These are phyloP conservation scores for Rhodophaea formosa DNA, from an alignment of 2,888 invertebrate species.

Conservation along the genomic window DNA sequence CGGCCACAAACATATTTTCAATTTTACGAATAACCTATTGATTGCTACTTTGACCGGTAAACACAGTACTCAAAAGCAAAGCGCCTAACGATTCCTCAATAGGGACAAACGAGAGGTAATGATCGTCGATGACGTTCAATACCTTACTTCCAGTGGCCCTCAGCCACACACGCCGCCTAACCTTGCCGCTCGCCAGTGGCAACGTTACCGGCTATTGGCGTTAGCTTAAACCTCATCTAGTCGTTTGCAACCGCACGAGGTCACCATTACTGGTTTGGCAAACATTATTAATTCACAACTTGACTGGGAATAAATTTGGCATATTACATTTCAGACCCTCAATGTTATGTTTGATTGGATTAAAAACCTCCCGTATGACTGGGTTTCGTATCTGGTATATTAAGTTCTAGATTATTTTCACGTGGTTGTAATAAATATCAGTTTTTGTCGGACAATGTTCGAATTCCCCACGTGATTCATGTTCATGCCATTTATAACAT, in stretches of 20 bases:
- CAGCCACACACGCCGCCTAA: conserved; percentile 54
- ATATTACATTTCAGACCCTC: background rate
- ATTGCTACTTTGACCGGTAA: background rate
- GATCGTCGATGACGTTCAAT: conserved; percentile 33
- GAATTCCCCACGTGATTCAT: no score
- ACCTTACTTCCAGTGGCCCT: conserved; percentile 48
- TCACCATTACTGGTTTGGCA: conserved; percentile 45
- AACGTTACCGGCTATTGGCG: conserved; percentile 46
- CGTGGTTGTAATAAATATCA: no score
- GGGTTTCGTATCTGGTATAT: no score
- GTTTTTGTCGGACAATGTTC: no score
- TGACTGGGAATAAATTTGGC: background rate
- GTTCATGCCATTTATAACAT: no score
- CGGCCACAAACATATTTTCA: no score
- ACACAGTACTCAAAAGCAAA: background rate
- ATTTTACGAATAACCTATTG: no score
- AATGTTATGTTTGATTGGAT: background rate
- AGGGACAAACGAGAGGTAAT: background rate
- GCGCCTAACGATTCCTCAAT: background rate
- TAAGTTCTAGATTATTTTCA: no score
- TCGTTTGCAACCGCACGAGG: conserved; percentile 53
- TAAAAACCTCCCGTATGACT: background rate
- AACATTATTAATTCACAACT: conserved; percentile 55
- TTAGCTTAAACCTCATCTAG: conserved; percentile 47
- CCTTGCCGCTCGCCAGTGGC: conserved; percentile 55